Evolutionary conservation across 2,797 vertebrate species (phyloP).

Genomic region (Ctenopoma multispine): DNA sequence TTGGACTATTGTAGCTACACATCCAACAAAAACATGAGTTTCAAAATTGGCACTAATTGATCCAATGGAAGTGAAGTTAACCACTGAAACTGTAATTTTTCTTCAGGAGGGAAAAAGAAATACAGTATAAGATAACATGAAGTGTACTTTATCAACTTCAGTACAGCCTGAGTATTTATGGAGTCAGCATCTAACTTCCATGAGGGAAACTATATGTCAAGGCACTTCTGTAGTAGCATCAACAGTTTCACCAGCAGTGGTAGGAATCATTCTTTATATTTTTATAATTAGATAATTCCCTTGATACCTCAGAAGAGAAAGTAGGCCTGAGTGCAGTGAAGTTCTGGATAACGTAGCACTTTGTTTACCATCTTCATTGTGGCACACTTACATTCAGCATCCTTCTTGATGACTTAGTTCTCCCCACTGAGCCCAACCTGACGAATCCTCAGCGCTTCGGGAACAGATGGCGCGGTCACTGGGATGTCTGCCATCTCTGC

Average conservation of each 20-base stretch:
- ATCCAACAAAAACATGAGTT: background rate
- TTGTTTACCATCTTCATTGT: constrained; percentile 37
- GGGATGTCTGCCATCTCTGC: constrained; percentile 42
- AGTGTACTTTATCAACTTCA: background rate
- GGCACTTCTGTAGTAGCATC: background rate
- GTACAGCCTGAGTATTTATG: background rate
- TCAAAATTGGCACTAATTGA: background rate
- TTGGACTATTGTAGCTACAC: background rate
- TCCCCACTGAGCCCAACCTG: constrained; percentile 44
- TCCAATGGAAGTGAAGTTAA: background rate
- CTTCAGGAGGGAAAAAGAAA: background rate
- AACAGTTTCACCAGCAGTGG: background rate
- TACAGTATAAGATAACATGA: background rate
- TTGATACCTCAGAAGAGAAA: background rate
- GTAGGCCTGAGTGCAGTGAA: constrained; percentile 1
- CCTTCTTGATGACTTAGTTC: constrained; percentile 41
- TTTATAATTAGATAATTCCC: background rate
- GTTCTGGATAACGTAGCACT: constrained; percentile 13
- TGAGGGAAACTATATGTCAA: background rate
- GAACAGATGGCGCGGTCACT: constrained; percentile 52
- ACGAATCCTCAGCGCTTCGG: constrained; percentile 49
- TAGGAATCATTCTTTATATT: background rate
- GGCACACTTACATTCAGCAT: constrained; percentile 28
- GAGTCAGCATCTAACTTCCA: constrained; percentile 9
- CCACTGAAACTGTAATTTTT: background rate